These are phyloP conservation scores for Sarotherodon lohbergeri DNA, from an alignment of 2,113 vertebrate genomes.

Conservation along the genomic window DNA sequence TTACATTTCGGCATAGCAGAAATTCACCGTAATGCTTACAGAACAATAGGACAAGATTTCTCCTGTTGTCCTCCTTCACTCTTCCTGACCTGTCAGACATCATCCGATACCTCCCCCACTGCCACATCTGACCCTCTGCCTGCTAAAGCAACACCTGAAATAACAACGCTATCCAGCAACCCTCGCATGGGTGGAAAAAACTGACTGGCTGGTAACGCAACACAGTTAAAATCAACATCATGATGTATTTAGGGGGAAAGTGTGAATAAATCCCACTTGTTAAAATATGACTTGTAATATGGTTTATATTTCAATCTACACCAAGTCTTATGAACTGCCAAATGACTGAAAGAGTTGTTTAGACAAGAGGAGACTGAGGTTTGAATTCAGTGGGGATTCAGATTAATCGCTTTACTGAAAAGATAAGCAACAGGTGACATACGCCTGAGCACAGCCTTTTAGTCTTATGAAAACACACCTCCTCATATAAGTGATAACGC, in stretches of 20 bases:
- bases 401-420: conserved; percentile 18
- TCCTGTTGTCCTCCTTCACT: not conserved
- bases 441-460: not conserved
- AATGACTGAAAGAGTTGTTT: conserved; percentile 11
- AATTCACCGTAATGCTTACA: not conserved
- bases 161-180: conserved; percentile 54
- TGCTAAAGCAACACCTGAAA: conserved; percentile 56
- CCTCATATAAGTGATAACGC: not conserved
- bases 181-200: conserved; percentile 37
- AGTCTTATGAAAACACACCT: not conserved
- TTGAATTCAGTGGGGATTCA: conserved; percentile 17
- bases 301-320: conserved; percentile 8
- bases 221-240: conserved; percentile 39
- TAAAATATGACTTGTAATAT: conserved; percentile 6
- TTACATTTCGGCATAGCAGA: not conserved
- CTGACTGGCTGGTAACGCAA: conserved; percentile 37
- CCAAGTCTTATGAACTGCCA: not conserved
- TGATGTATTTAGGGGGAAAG: not conserved
- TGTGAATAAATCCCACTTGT: not conserved
- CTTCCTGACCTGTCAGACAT: conserved; percentile 42
- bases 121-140: not conserved
- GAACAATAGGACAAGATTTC: not conserved
- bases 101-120: conserved; percentile 42
- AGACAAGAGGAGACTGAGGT: not conserved
- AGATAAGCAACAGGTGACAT: conserved; percentile 43